Base-by-base conservation (phyloP, 2,888 invertebrate genomes). In the Crepidodera aurea region DNA sequence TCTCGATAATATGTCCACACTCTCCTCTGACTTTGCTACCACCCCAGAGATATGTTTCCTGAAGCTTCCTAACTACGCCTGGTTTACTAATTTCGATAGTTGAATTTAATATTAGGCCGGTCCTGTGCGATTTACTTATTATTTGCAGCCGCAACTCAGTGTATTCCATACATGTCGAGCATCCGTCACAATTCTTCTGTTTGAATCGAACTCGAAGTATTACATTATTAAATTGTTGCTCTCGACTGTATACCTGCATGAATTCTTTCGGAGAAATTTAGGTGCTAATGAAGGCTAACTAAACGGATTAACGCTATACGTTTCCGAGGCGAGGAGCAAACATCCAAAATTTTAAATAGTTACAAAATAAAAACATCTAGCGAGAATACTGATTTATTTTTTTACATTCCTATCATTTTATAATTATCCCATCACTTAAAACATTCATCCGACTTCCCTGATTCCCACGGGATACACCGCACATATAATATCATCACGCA, bases 261-360 rank as follows among this genome's bases (percentile, higher is more conserved):
- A 57, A 57, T 57, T 57, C 57, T 57, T 57, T 57, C 15, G 57
- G 57, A 48, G 57, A 57, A 57, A 57, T 48, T 57, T 37, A 57
- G 57, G 48, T 57, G 56, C 42, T 48, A 57, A 57, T 57, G 25
- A 48, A 25, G 34, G 39, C 25, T 37, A 22, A 48, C 48, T 15
- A 48, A 48, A 57, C 27, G 39, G 29, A 53, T 54, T 42, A 22
- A 40, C 3, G 13, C n/a, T 25, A 16, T 6, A 48, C 34, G n/a
- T 40, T 40, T 13, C 15, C 40, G 34, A 34, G 12, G 34, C 34
- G 13, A 34, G 12, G 34, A 40, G 40, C 8, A 10, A 8, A 4
- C n/a, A 29, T 7, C 15, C n/a, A 10, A 53, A 51, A 34, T 51
- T 37, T 40, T 53, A 40, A 53, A 25, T 16, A 53, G 53, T 10